These are phyloP conservation scores for Drusus annulatus DNA, from an alignment of 1,140 invertebrate genomes.

Conservation along the genomic window DNA sequence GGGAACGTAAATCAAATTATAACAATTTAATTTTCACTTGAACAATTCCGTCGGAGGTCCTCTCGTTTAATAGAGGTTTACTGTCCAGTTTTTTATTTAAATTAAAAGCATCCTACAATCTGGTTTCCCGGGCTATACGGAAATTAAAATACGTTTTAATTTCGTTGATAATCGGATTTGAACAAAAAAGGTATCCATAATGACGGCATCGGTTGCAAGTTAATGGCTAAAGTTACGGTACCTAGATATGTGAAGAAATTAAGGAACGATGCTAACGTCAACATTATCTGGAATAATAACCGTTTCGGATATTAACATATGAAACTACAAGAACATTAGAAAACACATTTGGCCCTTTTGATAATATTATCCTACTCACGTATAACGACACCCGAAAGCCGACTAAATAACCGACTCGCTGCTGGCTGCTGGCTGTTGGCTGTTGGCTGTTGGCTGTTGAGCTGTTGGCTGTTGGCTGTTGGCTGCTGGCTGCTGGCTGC, in stretches of 20 bases:
- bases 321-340: background rate
- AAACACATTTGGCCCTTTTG: slow-evolving; percentile 2
- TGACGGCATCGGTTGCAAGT: too few relatives aligned
- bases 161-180: too few relatives aligned
- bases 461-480: background rate
- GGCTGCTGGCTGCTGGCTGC: background rate
- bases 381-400: slow-evolving; percentile 4
- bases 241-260: too few relatives aligned
- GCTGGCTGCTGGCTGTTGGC: too few relatives aligned
- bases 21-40: slow-evolving; percentile 38
- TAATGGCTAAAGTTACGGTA: too few relatives aligned
- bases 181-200: too few relatives aligned
- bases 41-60: background rate
- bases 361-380: background rate
- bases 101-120: background rate
- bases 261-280: too few relatives aligned
- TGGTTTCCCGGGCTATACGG: too few relatives aligned
- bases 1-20: slow-evolving; percentile 35
- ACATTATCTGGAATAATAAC: too few relatives aligned
- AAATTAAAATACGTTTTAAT: too few relatives aligned
- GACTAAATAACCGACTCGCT: background rate
- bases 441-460: too few relatives aligned
- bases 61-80: slow-evolving; percentile 17
- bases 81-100: slow-evolving; percentile 5
- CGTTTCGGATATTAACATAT: too few relatives aligned